Base-by-base conservation (phyloP, 2,888 invertebrate species). In the Ophion ellenae region DNA sequence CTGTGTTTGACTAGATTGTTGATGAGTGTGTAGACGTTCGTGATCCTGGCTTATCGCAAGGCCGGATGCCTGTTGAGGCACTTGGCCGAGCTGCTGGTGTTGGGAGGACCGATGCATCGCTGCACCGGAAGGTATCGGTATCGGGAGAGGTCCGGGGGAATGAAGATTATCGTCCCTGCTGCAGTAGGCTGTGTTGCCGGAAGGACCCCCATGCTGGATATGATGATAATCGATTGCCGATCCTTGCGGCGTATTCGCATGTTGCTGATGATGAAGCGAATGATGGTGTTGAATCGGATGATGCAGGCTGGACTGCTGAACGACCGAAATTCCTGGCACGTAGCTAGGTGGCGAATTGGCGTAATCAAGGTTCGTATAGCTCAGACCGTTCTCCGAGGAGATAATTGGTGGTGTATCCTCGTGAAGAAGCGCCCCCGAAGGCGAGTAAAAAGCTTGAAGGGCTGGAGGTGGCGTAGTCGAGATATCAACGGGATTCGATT, bases 321-420 rank as follows among this genome's bases (percentile, higher is more conserved):
- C 95, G 28, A 32, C 78, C 45, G 83, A 67, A 36, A 84, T 74
- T 17, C 82, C 85, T n/a, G 85, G 76, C 9, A 74, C 80, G 61
- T 86, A 86, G 70, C 90, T 79, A 87, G 91, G 89, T 45, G 93
- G 86, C 91, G 95, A 93, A 77, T 94, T 94, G 4, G 96, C 96
- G 91, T 97, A 98, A 94, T 98, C 98, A 90, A 98, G 94, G 93
- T 98, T 98, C 0, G 98, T 98, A 93, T 98, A 98, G 93, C 98
- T 98, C 84, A 98, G 95, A 0, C 98, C 98, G 64, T 97, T 97
- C 91, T 97, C 97, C 0, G 97, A 97, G 91, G 97, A 97, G 89
- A 98, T 97, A 69, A 98, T 97, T 17, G 96, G 96, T 3, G 96
- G 94, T 6, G 95, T 94, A 28, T 95, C 94, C 77, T 94, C 93